These are phyloP conservation scores for Illadopsis cleaveri DNA, from an alignment of 2,113 vertebrate species.

Conservation along the genomic window DNA sequence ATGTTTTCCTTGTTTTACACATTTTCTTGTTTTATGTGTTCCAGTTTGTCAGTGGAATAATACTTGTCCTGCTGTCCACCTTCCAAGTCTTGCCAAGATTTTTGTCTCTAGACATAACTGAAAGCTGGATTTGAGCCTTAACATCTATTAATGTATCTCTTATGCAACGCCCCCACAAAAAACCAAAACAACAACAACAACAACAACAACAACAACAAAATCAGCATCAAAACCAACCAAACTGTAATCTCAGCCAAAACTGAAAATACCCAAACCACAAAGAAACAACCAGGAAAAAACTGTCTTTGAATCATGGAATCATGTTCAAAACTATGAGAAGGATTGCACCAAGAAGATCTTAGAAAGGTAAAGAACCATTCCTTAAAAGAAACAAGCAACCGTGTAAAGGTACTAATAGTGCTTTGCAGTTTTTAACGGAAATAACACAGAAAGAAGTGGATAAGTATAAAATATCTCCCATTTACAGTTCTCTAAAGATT, in stretches of 20 bases:
- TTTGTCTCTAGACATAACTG: not conserved
- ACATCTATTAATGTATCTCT: not conserved
- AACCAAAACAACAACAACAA: too few species aligned
- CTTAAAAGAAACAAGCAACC: not conserved
- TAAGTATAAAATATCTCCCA: not conserved
- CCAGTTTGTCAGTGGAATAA: not conserved
- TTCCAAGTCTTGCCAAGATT: not conserved
- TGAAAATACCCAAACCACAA: not conserved
- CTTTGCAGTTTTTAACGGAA: not conserved
- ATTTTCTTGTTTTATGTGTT: not conserved
- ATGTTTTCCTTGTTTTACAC: not conserved
- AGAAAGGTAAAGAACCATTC: not conserved
- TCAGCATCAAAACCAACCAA: not conserved
- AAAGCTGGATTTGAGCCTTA: not conserved
- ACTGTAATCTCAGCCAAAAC: not conserved
- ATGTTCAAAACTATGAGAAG: fast-evolving
- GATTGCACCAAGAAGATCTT: not conserved
- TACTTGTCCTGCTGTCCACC: not conserved
- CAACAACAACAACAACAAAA: too few species aligned
- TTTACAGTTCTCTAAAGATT: not conserved
- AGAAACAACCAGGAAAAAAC: not conserved
- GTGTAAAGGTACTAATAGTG: not conserved
- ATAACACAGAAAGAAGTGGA: not conserved
- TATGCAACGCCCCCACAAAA: too few species aligned
- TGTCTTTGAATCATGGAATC: fast-evolving